Conservation (phyloP, 2,797 vertebrate genomes). For the Eleutherodactylus coqui region DNA sequence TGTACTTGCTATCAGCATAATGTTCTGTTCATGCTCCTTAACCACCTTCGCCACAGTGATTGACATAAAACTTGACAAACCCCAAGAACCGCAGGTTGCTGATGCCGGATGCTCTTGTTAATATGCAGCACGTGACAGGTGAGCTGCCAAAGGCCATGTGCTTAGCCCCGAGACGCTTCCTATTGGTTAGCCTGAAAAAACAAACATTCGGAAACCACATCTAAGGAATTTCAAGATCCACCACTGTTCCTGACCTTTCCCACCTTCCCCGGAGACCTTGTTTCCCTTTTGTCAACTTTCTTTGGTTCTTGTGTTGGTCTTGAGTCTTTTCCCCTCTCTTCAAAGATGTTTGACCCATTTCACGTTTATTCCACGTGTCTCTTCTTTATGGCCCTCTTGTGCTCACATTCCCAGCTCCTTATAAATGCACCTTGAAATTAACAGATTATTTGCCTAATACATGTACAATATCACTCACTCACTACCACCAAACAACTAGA, state of each 20-base stretch:
- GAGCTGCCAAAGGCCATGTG: constrained; percentile 78
- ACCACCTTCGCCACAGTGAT: constrained; percentile 78
- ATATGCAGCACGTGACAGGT: constrained; percentile 71
- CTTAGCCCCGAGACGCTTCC: constrained; percentile 87
- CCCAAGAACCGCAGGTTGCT: constrained; percentile 81
- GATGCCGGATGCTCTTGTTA: constrained; percentile 92
- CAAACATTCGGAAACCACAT: constrained; percentile 59
- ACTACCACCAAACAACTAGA: constrained; percentile 37
- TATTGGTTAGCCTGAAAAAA: constrained; percentile 83
- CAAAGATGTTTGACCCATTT: constrained; percentile 24
- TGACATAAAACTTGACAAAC: constrained; percentile 90
- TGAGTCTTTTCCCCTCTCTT: constrained; percentile 18
- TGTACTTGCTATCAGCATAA: neutral
- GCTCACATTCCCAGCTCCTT: constrained; percentile 33
- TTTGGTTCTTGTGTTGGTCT: constrained; percentile 41
- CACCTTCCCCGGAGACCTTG: constrained; percentile 41
- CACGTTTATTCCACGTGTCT: constrained; percentile 30
- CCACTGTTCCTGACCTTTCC: constrained; percentile 54
- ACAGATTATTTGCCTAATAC: constrained; percentile 36
- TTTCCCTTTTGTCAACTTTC: constrained; percentile 32
- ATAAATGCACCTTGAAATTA: constrained; percentile 11
- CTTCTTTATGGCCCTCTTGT: constrained; percentile 46
- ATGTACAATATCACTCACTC: constrained; percentile 38
- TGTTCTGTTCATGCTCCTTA: constrained; percentile 73
- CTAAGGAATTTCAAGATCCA: constrained; percentile 57